Evolutionary conservation across 1,140 invertebrate species (phyloP).

Genomic region (Neuroterus valhalla): DNA sequence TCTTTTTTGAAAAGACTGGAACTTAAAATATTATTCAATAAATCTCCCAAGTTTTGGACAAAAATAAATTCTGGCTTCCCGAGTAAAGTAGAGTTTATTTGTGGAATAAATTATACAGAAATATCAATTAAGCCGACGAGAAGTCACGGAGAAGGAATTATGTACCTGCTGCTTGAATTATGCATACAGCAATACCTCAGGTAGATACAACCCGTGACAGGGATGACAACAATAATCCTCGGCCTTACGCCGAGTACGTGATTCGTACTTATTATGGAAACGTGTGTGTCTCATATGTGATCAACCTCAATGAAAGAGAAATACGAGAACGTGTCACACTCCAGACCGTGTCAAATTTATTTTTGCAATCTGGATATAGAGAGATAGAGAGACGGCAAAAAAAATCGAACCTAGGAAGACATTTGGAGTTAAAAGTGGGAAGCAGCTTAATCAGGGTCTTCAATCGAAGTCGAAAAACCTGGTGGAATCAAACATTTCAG

Average conservation of each 20-base stretch:
- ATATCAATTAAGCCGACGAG: constrained; percentile 11
- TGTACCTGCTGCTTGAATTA: constrained; percentile 23
- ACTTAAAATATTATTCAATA: no score
- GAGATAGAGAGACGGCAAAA: no score
- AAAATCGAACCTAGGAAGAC: no score
- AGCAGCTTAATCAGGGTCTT: no score
- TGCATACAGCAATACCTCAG: constrained; percentile 28
- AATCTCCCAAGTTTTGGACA: no score
- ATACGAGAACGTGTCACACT: constrained; percentile 27
- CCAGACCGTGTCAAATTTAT: constrained; percentile 7
- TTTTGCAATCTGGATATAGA: background rate
- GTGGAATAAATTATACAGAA: background rate
- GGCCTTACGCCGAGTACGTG: constrained; percentile 28
- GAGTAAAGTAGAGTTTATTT: background rate
- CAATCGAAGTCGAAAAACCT: no score
- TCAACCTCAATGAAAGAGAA: constrained; percentile 50
- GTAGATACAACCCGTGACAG: constrained; percentile 22
- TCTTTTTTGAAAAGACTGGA: no score
- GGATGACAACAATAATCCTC: constrained; percentile 25
- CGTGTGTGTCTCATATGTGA: constrained; percentile 36
- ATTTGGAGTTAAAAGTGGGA: no score
- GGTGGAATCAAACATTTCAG: no score
- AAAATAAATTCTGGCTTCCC: no score
- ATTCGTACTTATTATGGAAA: constrained; percentile 24
- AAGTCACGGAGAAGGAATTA: constrained; percentile 17